phyloP scores from a whole-genome alignment of 2,888 invertebrate species.

The Electrophaes corylata region DNA sequence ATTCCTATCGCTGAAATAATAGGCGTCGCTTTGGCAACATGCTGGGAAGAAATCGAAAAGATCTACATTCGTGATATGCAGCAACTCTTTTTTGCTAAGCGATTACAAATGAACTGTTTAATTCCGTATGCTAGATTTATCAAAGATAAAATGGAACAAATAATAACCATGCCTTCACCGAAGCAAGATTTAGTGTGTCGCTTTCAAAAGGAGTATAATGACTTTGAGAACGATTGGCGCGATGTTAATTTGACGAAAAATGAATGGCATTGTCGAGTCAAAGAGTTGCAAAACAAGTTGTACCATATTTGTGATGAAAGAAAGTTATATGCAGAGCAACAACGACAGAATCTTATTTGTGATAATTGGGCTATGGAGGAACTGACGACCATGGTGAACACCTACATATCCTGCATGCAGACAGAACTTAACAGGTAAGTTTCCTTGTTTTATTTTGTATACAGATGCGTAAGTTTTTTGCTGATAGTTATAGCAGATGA shows the following conservation, averaged over 20 bases:
- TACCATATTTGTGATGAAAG: constrained; percentile 84
- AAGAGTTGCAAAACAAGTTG: constrained; percentile 78
- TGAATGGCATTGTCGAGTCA: constrained; percentile 85
- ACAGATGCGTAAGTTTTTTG: no score
- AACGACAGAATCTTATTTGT: constrained; percentile 76
- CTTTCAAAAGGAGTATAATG: constrained; percentile 86
- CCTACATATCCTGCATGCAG: constrained; percentile 83
- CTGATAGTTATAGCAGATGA: no score
- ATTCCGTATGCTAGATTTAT: constrained; percentile 84
- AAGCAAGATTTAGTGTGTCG: constrained; percentile 82
- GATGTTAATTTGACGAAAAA: constrained; percentile 83
- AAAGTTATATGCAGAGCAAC: constrained; percentile 80
- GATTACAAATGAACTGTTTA: constrained; percentile 80
- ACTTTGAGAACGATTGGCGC: constrained; percentile 84
- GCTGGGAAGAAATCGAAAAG: constrained; percentile 81
- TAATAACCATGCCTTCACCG: constrained; percentile 81
- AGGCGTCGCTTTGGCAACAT: constrained; percentile 68
- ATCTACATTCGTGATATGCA: constrained; percentile 80
- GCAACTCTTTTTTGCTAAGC: constrained; percentile 83
- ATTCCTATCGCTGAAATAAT: constrained; percentile 65
- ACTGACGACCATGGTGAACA: constrained; percentile 80
- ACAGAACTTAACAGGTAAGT: constrained; percentile 84
- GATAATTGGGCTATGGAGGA: constrained; percentile 85
- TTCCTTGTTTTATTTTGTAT: not conserved
- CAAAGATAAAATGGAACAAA: constrained; percentile 80